Base-by-base conservation (phyloP, 2,888 invertebrate genomes). In the Cabera pusaria region DNA sequence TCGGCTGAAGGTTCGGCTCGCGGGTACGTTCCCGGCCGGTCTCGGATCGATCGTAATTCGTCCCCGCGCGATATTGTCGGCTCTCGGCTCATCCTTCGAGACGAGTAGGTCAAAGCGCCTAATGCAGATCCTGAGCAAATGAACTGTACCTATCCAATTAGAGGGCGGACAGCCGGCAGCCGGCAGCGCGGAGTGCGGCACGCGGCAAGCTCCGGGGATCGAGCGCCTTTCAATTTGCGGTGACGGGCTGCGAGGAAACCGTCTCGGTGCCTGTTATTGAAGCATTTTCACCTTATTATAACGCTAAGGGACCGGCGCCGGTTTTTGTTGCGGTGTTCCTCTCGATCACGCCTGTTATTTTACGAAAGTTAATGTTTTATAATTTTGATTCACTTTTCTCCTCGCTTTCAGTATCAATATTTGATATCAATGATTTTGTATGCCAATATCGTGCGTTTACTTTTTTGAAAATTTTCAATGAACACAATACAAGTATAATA, bases 181-280 rank as follows among this genome's bases (percentile, higher is more conserved):
- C n/a, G n/a, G 1, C 4, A 14, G 14, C 4, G 4, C 5, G 2
- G 9, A 5, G 9, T 9, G n/a, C 11, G 5, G 27, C 22, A 28
- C 25, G 18, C 20, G 8, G 19, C 18, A 16, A 10, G 22, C 8
- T 28, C 6, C 12, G 10, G 20, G 29, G 17, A 9, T 21, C 27
- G 36, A 36, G 35, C 33, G 37, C 47, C 47, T 47, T 52, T 52
- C 52, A 49, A 49, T 52, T 52, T 43, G 52, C 45, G 52, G 52
- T 41, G 33, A 39, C 44, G 41, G 38, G 38, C 40, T 32, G 14
- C 37, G 38, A 35, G 31, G 42, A 44, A 42, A 34, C 49, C 47
- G 34, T 47, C 11, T 14, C 14, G 14, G 14, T 10, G 43, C 29
- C 43, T 41, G 43, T 49, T 49, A 49, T 45, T 36, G 47, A 52